Evolutionary conservation across 2,113 vertebrate species (phyloP), one percentile per base, ranked within the genome.

Genomic region (Dipodomys spectabilis): DNA sequence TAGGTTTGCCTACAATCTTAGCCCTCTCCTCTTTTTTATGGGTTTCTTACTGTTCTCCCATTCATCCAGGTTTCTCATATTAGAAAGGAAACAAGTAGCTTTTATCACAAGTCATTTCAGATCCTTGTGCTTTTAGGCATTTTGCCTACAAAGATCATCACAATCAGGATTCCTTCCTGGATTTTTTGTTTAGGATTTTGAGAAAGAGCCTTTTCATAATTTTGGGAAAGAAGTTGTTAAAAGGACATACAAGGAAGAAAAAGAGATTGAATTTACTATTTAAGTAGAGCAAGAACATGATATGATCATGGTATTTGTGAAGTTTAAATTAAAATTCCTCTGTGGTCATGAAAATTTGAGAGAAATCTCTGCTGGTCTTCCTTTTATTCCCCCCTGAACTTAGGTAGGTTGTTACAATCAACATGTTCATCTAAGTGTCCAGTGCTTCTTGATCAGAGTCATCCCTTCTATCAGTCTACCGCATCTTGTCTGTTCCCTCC

Each of bases 181-280:
- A 23, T 91, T 27, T 93, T 93, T 88, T 9, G 1, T 81, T 80
- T 74, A 84, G 32, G 19, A 62, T 82, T 45, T 80, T n/a, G 8
- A 83, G 67, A 82, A 86, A 53, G 74, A 62, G 35, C 32, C 25
- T 91, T 86, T 90, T 82, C 60, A 44, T 86, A 64, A 44, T 65
- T 91, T 87, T 68, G 67, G 92, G 86, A 45, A 82, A 86, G 22
- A 35, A 49, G 15, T 65, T 75, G 32, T 53, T 94, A 88, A 80
- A 77, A 90, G 93, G 87, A 82, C 69, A 78, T 64, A 95, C 89
- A 94, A 83, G 86, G 32, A 92, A 62, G 78, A 28, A 68, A 71
- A 60, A 71, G 82, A 75, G 82, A 35, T 71, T 39, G 35, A 91
- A 68, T 91, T 78, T 84, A 57, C n/a, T 45, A 35, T 60, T 92